A percentile compares a stretch with the other conserved stretches of the same genome.
phyloP scores from a whole-genome alignment of 2,888 invertebrate genomes.

The Lucinisca nassula region DNA sequence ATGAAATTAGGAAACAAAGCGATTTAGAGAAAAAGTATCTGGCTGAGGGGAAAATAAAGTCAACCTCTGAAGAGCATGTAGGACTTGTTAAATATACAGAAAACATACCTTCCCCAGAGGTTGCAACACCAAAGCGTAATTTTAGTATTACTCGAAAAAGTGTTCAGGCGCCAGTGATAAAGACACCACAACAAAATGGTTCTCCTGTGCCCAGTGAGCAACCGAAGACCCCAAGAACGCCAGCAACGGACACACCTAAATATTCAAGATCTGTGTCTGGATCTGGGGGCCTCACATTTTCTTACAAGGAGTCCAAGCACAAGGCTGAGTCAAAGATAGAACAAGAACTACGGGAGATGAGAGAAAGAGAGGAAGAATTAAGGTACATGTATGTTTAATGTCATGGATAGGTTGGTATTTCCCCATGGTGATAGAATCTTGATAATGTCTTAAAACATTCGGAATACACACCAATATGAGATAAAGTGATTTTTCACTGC shows the following conservation, averaged over 20 bases:
- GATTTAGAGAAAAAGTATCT: conserved; percentile 94
- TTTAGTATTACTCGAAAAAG: conserved; percentile 74
- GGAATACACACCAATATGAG: no score
- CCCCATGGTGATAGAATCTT: no score
- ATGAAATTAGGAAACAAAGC: conserved; percentile 95
- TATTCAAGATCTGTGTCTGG: conserved; percentile 47
- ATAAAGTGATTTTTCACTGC: no score
- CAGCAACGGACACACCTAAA: conserved; percentile 58
- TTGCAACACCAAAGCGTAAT: conserved; percentile 78
- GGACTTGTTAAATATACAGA: conserved; percentile 88
- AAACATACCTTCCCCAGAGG: conserved; percentile 67
- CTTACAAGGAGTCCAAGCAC: conserved; percentile 92
- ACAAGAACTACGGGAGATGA: conserved; percentile 95
- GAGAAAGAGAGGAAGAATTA: conserved; percentile 93
- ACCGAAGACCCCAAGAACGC: conserved; percentile 44
- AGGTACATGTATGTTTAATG: no score
- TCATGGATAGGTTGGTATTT: no score
- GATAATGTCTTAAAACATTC: no score
- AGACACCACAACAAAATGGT: conserved; percentile 56
- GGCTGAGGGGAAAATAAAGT: conserved; percentile 90
- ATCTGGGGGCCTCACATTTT: conserved; percentile 76
- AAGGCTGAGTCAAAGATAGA: conserved; percentile 97
- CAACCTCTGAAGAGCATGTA: conserved; percentile 90
- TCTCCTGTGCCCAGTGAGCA: conserved; percentile 55
- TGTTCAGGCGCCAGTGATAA: conserved; percentile 29